phyloP scores from a whole-genome alignment of 2,113 vertebrate species.

The Candoia aspera region DNA sequence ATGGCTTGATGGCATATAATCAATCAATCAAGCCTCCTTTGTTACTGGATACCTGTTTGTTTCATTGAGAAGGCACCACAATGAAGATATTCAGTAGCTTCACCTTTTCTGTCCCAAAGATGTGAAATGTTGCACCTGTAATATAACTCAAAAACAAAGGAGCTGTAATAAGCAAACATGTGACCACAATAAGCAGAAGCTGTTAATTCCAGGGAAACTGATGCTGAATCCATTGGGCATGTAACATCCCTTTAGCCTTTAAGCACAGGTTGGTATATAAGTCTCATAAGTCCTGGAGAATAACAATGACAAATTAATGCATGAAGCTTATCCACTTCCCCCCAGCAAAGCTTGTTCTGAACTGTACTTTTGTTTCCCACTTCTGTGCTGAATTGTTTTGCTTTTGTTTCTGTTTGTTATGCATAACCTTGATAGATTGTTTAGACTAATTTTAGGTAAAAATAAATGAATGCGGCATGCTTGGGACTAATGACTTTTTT shows the following conservation, averaged over 20 bases:
- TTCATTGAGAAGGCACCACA: neutral
- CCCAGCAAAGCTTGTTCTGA: conserved; percentile 10
- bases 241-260: neutral
- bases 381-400: neutral
- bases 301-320: neutral
- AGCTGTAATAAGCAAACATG: conserved; percentile 4
- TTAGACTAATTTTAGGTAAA: conserved; percentile 47
- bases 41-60: neutral
- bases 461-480: conserved; percentile 10
- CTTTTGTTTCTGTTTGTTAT: conserved; percentile 9
- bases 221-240: neutral
- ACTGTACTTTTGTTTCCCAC: conserved; percentile 27
- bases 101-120: neutral
- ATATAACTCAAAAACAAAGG: neutral
- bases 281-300: conserved; percentile 1
- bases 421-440: conserved; percentile 47
- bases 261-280: conserved; percentile 6
- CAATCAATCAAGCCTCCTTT: neutral
- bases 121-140: neutral
- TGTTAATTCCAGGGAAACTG: neutral
- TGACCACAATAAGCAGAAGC: neutral
- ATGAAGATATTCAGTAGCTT: neutral
- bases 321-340: conserved; percentile 25
- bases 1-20: neutral
- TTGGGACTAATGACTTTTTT: conserved; percentile 23